Evolutionary conservation across 2,113 vertebrate genomes (phyloP), one percentile per base, ranked within the genome.

Genomic region (Semicossyphus pulcher): DNA sequence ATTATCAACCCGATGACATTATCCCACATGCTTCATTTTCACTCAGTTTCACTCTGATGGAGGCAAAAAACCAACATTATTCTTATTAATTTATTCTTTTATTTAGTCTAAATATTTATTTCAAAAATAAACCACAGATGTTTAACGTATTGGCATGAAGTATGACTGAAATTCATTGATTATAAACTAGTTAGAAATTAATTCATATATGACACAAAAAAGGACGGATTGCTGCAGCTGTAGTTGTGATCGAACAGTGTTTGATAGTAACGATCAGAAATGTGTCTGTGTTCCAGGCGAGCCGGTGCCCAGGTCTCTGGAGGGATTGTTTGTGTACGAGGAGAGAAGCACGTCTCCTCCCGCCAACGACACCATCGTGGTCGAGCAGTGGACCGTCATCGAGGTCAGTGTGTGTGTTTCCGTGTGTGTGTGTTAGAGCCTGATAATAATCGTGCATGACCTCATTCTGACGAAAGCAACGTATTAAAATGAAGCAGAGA

Each of bases 321-420:
- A 98, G 82, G 98, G 98, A 7, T 86, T 98, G 86, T 98, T 99
- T 80, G 94, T 99, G 78, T 99, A 97, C 0, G 98, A 99, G 91
- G 98, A 99, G 89, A 94, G 93, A 60, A 92, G 88, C 85, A 88
- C 90, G 4, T 81, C 90, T 6, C 73, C 93, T 34, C 91, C 92
- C 23, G 96, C 95, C 91, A 98, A 98, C 57, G 97, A 99, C 90
- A 95, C 97, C 60, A 97, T 99, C 34, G 95, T 99, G 18, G 98
- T 99, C 3, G 97, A 99, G 90, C 98, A 99, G 91, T 99, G 97
- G 97, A 99, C 97, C 0, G 93, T 98, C 74, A 95, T 99, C 64
- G 97, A 99, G 95, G 98, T 98, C 87, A 93, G 85, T 47, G 2
- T 21, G 28, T 26, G 12, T 37, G 61, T 29, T 9, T n/a, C n/a